A percentile compares a stretch with the other conserved stretches of the same genome.
phyloP scores from a whole-genome alignment of 2,888 invertebrate species.

The Drepana falcataria region DNA sequence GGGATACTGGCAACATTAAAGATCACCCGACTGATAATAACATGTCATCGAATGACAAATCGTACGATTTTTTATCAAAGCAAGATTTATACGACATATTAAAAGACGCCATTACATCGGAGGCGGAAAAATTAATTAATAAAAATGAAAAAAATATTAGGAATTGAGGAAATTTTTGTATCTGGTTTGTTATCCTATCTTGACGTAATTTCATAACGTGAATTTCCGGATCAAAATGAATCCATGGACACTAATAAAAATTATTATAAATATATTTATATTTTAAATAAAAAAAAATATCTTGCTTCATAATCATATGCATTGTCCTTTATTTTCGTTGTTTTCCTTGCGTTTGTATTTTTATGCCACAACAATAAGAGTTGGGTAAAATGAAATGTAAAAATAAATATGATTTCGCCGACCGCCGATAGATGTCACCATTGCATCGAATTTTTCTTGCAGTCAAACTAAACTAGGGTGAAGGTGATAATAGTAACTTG shows the following conservation, averaged over 20 bases:
- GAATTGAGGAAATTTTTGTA: too few relatives aligned
- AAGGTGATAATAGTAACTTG: slow-evolving; percentile 25
- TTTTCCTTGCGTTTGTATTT: too few relatives aligned
- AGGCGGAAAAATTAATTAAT: not conserved
- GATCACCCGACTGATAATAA: not conserved
- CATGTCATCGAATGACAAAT: slow-evolving; percentile 3
- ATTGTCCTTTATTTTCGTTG: too few relatives aligned
- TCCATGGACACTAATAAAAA: too few relatives aligned
- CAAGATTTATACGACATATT: slow-evolving; percentile 19
- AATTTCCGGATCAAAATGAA: too few relatives aligned
- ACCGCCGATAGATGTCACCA: slow-evolving; percentile 25
- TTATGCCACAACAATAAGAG: not conserved
- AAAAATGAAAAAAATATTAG: slow-evolving; percentile 1
- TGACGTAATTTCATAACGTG: too few relatives aligned
- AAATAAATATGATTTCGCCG: slow-evolving; percentile 8
- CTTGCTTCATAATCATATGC: too few relatives aligned
- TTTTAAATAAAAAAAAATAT: too few relatives aligned
- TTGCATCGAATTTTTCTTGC: slow-evolving; percentile 15
- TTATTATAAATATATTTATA: too few relatives aligned
- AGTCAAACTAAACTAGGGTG: slow-evolving; percentile 19
- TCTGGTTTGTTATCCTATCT: too few relatives aligned
- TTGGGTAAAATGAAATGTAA: slow-evolving; percentile 21
- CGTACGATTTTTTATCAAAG: slow-evolving; percentile 13
- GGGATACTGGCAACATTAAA: slow-evolving; percentile 9
- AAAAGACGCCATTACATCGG: slow-evolving; percentile 13